Evolutionary conservation across 2,888 invertebrate genomes (phyloP).

Genomic region (Andrena bucephala): DNA sequence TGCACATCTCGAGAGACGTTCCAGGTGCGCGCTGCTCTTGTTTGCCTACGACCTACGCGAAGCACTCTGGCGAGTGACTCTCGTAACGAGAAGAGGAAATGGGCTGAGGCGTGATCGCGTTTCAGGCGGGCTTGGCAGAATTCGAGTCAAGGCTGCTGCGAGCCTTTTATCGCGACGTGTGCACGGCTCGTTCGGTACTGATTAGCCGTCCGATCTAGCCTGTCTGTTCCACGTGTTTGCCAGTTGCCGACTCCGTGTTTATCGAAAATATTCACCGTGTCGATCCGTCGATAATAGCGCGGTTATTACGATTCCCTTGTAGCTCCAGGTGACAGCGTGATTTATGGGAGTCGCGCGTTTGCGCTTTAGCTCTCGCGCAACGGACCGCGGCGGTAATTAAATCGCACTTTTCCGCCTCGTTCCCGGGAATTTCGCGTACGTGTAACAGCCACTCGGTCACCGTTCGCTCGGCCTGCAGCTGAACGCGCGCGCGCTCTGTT

Average conservation of each 20-base stretch:
- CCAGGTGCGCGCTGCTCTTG: not conserved
- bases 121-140: constrained; percentile 43
- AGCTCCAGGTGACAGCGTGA: constrained; percentile 20
- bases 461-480: constrained; percentile 1
- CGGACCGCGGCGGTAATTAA: constrained; percentile 38
- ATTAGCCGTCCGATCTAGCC: constrained; percentile 18
- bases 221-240: constrained; percentile 11
- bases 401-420: constrained; percentile 23
- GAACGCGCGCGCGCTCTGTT: constrained; percentile 15
- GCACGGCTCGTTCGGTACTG: constrained; percentile 14
- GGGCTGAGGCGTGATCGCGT: constrained; percentile 38
- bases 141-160: constrained; percentile 52
- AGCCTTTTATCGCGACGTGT: constrained; percentile 23
- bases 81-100: constrained; percentile 38
- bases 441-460: not conserved
- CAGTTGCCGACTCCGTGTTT: constrained; percentile 5
- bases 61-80: not conserved
- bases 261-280: constrained; percentile 25
- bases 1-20: not conserved
- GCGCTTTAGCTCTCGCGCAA: not conserved
- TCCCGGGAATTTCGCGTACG: constrained; percentile 14
- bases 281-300: constrained; percentile 9
- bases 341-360: constrained; percentile 17
- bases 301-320: constrained; percentile 11
- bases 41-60: not conserved